Evolutionary conservation across 2,888 invertebrate species (phyloP).

Genomic region (Stenchaetothrips biformis): DNA sequence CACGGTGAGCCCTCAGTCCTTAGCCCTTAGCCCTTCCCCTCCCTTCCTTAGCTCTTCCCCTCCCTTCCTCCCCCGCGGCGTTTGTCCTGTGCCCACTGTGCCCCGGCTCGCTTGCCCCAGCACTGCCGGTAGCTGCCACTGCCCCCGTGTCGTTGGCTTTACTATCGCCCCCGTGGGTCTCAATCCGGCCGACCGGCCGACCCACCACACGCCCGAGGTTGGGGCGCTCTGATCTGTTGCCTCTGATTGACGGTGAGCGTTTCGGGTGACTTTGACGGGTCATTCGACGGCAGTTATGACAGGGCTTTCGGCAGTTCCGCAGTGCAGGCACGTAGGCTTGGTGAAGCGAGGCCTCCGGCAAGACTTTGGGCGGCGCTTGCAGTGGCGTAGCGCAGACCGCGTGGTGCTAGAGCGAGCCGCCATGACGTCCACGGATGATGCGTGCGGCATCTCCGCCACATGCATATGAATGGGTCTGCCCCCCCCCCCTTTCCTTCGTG

Average conservation of each 20-base stretch:
- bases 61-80: not conserved
- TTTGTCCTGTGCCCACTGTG: not conserved
- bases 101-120: not conserved
- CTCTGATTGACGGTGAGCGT: too few relatives aligned
- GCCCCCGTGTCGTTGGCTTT: not conserved
- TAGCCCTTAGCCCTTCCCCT: not conserved
- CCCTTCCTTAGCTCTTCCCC: not conserved
- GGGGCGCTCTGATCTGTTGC: too few relatives aligned
- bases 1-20: not conserved
- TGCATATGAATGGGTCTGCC: not conserved
- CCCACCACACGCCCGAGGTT: too few relatives aligned
- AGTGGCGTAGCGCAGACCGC: too few relatives aligned
- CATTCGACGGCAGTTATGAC: too few relatives aligned
- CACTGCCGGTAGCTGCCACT: not conserved
- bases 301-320: too few relatives aligned
- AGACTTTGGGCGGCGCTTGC: too few relatives aligned
- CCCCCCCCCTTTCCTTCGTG: not conserved
- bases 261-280: too few relatives aligned
- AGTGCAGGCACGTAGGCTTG: too few relatives aligned
- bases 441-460: not conserved
- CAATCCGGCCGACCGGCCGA: too few relatives aligned
- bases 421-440: not conserved
- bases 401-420: not conserved
- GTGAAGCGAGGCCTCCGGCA: too few relatives aligned
- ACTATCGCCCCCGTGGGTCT: not conserved